phyloP scores from a whole-genome alignment of 2,888 invertebrate species.

The Meiosimyza platycephala region DNA sequence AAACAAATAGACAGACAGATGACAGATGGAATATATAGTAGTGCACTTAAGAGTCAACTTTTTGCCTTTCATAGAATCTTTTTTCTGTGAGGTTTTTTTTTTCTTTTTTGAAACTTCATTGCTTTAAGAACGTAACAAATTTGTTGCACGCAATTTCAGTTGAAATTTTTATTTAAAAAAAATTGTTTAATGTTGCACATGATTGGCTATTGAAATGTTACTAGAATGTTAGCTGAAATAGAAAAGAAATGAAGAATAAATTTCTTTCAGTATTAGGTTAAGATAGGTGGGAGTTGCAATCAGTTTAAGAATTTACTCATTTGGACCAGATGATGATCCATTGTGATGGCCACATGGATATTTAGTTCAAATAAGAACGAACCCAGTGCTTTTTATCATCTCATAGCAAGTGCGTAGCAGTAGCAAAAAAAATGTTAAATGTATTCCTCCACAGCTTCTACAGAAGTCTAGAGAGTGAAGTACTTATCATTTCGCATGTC shows the following conservation, averaged over 20 bases:
- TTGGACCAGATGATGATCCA: background rate
- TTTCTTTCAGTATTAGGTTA: no score
- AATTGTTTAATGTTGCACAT: background rate
- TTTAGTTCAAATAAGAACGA: no score
- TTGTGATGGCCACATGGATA: background rate
- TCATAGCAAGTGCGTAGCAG: no score
- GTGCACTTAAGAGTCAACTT: background rate
- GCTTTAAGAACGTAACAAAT: background rate
- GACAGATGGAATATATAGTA: constrained; percentile 9
- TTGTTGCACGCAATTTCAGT: constrained; percentile 10
- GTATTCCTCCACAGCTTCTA: no score
- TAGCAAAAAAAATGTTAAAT: no score
- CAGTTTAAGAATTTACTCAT: no score
- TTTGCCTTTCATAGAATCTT: background rate
- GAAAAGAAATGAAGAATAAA: no score
- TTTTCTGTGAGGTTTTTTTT: background rate
- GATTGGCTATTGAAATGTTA: no score
- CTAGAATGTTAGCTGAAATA: background rate
- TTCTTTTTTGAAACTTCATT: background rate
- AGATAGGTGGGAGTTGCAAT: no score
- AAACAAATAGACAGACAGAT: constrained; percentile 2
- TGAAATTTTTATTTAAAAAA: constrained; percentile 9
- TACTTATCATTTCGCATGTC: no score
- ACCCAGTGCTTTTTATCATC: no score
- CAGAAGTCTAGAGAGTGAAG: no score